These are phyloP conservation scores for Oreonectes daqikongensis DNA, from an alignment of 2,797 vertebrate genomes.

Conservation along the genomic window DNA sequence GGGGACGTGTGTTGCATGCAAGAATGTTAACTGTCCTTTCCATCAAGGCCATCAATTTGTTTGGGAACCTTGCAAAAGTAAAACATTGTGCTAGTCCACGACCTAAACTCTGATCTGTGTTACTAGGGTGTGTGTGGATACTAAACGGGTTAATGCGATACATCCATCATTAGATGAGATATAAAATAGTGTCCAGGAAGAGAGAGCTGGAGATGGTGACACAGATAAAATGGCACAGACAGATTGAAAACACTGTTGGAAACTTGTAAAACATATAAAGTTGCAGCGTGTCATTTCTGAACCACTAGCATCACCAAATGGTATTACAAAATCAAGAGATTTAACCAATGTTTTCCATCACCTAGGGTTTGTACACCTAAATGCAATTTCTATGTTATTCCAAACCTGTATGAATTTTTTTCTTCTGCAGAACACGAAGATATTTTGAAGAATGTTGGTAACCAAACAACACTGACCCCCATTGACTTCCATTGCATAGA, in stretches of 20 bases:
- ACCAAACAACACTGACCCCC: no score
- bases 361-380: no score
- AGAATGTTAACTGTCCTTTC: background rate
- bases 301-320: background rate
- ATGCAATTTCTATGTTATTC: no score
- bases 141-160: slow-evolving; percentile 42
- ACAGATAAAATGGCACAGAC: background rate
- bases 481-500: no score
- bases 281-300: no score
- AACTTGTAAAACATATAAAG: background rate
- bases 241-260: background rate
- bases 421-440: no score
- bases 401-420: no score
- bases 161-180: slow-evolving; percentile 2
- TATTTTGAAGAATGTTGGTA: no score
- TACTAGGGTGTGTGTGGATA: slow-evolving; percentile 24
- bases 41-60: no score
- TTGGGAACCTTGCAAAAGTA: background rate
- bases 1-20: background rate
- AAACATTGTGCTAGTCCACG: slow-evolving; percentile 35
- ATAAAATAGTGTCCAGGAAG: slow-evolving; percentile 5
- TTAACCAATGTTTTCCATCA: no score
- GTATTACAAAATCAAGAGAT: background rate
- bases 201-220: background rate
- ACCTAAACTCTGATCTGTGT: slow-evolving; percentile 30